Base-by-base conservation (phyloP, 2,797 vertebrate species). In the Cyprinodon diabolis region DNA sequence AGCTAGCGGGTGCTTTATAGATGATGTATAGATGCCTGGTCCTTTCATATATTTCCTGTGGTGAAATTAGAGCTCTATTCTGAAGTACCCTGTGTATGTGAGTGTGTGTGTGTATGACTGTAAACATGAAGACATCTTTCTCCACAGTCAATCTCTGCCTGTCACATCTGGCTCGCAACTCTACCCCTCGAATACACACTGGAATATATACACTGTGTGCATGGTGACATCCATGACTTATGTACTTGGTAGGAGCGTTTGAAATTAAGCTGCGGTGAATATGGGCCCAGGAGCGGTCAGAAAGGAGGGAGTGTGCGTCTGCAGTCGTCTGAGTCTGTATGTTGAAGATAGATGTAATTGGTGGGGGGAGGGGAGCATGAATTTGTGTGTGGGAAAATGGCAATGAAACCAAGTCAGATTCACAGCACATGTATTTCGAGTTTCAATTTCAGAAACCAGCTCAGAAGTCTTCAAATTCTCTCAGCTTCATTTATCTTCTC, bases 101-200 rank as follows among this genome's bases (percentile, higher is more conserved):
- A 23, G 70, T 62, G 62, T 68, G 69, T 43, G 81, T 21, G 83
- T 23, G 63, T 60, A 37, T 78, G 87, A 87, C 87, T 88, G 88
- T 92, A 94, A 91, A 93, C 92, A 92, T 87, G 91, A 87, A 88
- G 90, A 89, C 84, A 90, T 90, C 89, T 91, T 90, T 92, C 93
- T 92, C 87, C 90, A 91, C 91, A 93, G 92, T 93, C 91, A 92
- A 93, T 94, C 92, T 93, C 91, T 92, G 82, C 91, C 91, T 95
- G 93, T 95, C 95, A 95, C 90, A 95, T 94, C 91, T 94, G 89
- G 84, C 96, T 95, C 84, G 93, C 93, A 96, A 96, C 95, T 94
- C 95, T 91, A 94, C 90, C 87, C 84, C 90, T 95, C 93, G 95
- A 93, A 95, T 90, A 91, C 91, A 96, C 90, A 89, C 84, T 87